Evolutionary conservation across 1,140 invertebrate species (phyloP).

Genomic region (Drosophila burlai): DNA sequence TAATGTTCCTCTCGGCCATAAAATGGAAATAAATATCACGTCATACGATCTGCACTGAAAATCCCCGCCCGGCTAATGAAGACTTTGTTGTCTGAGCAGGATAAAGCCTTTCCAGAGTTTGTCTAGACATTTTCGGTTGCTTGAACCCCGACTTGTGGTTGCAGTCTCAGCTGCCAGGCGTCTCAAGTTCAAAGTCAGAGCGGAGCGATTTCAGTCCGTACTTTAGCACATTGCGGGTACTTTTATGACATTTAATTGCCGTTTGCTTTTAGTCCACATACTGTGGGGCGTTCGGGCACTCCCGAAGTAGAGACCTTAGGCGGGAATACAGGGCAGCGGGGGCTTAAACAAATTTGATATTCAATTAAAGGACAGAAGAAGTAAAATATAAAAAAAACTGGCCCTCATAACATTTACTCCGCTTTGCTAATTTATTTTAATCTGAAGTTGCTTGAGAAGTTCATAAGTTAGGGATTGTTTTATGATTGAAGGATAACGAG

Average conservation of each 20-base stretch:
- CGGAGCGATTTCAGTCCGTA: constrained; percentile 29
- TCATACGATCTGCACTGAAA: constrained; percentile 41
- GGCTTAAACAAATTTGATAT: background rate
- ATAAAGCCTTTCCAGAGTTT: constrained; percentile 29
- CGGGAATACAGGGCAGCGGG: too few species aligned
- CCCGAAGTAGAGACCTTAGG: too few species aligned
- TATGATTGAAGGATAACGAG: too few species aligned
- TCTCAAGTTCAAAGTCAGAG: constrained; percentile 33
- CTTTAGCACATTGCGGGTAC: constrained; percentile 26
- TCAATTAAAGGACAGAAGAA: background rate
- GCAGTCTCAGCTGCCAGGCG: constrained; percentile 27
- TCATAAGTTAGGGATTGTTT: too few species aligned
- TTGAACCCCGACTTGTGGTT: constrained; percentile 34
- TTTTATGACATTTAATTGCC: constrained; percentile 45
- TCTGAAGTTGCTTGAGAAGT: background rate
- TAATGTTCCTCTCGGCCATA: constrained; percentile 40
- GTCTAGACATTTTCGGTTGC: constrained; percentile 45
- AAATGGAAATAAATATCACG: constrained; percentile 55
- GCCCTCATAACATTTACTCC: background rate
- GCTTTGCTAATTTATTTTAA: too few species aligned
- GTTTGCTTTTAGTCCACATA: constrained; percentile 26
- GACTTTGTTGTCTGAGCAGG: constrained; percentile 51
- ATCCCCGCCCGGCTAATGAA: constrained; percentile 33
- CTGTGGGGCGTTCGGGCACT: background rate
- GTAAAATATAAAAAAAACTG: background rate